Conservation (phyloP, 2,797 vertebrate species). For the Petrocephalus schoutedeni region DNA sequence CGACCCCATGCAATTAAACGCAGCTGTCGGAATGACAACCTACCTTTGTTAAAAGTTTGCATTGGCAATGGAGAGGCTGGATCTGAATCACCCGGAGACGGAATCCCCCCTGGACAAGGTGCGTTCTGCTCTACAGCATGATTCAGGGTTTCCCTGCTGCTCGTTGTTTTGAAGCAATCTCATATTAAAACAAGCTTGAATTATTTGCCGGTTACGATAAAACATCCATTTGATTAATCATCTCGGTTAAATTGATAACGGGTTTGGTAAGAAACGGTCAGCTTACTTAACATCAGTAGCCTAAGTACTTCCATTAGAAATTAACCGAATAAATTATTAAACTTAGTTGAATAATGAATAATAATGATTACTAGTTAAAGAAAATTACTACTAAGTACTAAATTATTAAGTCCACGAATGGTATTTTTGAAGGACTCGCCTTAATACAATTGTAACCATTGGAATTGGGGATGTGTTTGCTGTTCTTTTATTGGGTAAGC, state of each 20-base stretch:
- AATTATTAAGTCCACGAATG: background rate
- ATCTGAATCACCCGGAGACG: background rate
- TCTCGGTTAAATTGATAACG: background rate
- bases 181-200: background rate
- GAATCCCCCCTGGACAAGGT: background rate
- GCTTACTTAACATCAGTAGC: background rate
- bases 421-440: background rate
- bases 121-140: background rate
- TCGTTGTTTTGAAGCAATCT: background rate
- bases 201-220: background rate
- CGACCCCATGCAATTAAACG: background rate
- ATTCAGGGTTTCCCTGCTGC: background rate
- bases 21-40: background rate
- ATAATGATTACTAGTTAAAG: background rate
- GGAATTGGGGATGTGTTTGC: too few relatives aligned
- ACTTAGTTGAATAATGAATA: background rate
- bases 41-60: background rate
- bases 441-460: too few relatives aligned
- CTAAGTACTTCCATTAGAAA: background rate
- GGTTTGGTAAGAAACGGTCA: background rate
- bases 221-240: background rate
- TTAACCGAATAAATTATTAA: background rate
- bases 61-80: background rate
- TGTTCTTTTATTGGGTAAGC: too few relatives aligned
- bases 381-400: background rate